Evolutionary conservation across 2,888 invertebrate genomes (phyloP), one percentile per base, ranked within the genome.

Genomic region (Apomyelois bistriatella): DNA sequence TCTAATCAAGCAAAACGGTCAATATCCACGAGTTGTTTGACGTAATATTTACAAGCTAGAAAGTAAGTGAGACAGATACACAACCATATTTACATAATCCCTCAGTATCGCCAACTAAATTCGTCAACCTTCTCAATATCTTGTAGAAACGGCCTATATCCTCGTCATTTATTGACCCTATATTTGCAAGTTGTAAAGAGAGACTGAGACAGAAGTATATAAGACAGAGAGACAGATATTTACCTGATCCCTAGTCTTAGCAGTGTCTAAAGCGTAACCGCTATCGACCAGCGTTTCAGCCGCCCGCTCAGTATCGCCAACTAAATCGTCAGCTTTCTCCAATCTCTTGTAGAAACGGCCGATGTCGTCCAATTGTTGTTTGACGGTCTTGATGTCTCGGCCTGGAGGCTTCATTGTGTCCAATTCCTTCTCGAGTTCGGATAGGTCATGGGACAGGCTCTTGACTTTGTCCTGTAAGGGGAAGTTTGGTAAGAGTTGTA

Each of bases 341-440:
- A 96, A 79, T 58, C 94, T 94, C 58, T 91, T 92, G 65, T 94
- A 92, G 78, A 95, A 91, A 52, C 91, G 91, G 3, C 87, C 87
- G 12, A 96, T 92, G 68, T 98, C 97, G 53, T 97, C 95, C 41
- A 97, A 91, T 83, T 99, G 99, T 5, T 89, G 91, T 22, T 94
- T 92, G 0, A 99, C 95, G 0, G 94, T 93, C 75, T 96, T 96
- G 42, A 97, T 92, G 76, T 98, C 98, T 13, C 98, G 92, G 0
- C 94, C 98, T 0, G 97, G 94, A 0, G 98, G 95, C 70, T 95
- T 94, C 93, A 98, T 95, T 35, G 92, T 87, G 69, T 97, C 97
- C 36, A 98, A 84, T 62, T 97, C 96, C 53, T 93, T 93, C 74
- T 98, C 98, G 51, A 98, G 82, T 52, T 93, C 94, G 0, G 94